Conservation (phyloP, 2,888 invertebrate species). For the Apodemia hepburni region DNA sequence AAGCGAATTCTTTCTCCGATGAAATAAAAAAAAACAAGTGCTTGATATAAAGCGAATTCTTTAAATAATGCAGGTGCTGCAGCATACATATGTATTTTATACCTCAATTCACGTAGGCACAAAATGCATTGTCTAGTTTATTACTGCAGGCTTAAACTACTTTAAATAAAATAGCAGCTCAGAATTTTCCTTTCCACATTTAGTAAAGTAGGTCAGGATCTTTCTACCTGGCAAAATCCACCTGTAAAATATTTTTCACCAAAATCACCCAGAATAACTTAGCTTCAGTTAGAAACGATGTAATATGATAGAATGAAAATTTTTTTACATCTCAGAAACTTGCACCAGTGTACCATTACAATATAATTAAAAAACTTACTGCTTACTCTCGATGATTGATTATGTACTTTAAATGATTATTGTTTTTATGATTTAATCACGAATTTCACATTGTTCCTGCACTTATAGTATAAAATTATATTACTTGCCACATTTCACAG, state of each 20-base stretch:
- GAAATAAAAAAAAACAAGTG: neutral
- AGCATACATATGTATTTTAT: neutral
- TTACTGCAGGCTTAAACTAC: slow-evolving; percentile 14
- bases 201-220: slow-evolving; percentile 8
- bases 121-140: slow-evolving; percentile 12
- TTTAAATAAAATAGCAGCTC: slow-evolving; percentile 12
- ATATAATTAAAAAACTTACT: no score
- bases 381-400: no score
- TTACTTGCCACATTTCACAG: no score
- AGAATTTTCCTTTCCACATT: slow-evolving; percentile 13
- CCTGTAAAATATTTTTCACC: slow-evolving; percentile 4
- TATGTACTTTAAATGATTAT: no score
- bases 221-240: neutral
- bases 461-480: no score
- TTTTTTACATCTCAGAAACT: no score
- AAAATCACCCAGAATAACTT: neutral
- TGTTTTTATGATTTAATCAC: no score
- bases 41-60: neutral
- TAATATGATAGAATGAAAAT: neutral
- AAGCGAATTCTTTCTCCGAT: no score
- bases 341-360: no score
- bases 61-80: neutral
- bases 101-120: neutral
- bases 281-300: neutral
- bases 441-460: no score